A percentile compares a stretch with the other conserved stretches of the same genome.
Conservation (phyloP, 2,888 invertebrate genomes). For the Dynastes hyllus region DNA sequence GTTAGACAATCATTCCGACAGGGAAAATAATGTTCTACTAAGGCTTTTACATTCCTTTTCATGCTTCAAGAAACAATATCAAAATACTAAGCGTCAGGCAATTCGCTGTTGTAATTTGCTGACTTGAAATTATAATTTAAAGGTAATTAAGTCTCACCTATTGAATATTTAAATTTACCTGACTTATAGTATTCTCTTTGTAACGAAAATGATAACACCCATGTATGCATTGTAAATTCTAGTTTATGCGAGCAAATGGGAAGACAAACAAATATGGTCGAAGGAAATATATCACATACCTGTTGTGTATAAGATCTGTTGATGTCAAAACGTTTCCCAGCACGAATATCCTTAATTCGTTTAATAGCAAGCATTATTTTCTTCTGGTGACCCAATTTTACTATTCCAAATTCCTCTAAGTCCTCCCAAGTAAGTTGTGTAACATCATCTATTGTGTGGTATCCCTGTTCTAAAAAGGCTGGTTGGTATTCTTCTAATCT, state of each 20-base stretch:
- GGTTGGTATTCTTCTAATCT: conserved; percentile 94
- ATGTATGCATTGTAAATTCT: conserved; percentile 37
- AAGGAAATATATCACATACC: conserved; percentile 53
- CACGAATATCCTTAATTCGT: conserved; percentile 93
- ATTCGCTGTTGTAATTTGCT: conserved; percentile 29
- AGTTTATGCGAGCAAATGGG: conserved; percentile 46
- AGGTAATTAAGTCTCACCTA: not conserved
- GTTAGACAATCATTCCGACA: conserved; percentile 26
- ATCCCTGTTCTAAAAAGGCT: conserved; percentile 93
- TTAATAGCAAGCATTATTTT: conserved; percentile 97
- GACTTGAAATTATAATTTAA: conserved; percentile 15
- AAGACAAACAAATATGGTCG: conserved; percentile 36
- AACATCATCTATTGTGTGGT: conserved; percentile 94
- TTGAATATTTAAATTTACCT: conserved; percentile 45
- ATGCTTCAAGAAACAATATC: conserved; percentile 36
- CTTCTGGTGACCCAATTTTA: conserved; percentile 97
- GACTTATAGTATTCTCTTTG: conserved; percentile 38
- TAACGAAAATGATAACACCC: conserved; percentile 38
- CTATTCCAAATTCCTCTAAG: conserved; percentile 97
- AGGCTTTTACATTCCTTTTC: conserved; percentile 38
- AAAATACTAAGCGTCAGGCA: conserved; percentile 47
- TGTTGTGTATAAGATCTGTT: conserved; percentile 69
- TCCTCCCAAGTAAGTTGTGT: conserved; percentile 99
- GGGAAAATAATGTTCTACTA: conserved; percentile 25
- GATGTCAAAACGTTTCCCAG: conserved; percentile 81